Conservation (phyloP, 1,140 invertebrate species). For the Babylonia areolata region DNA sequence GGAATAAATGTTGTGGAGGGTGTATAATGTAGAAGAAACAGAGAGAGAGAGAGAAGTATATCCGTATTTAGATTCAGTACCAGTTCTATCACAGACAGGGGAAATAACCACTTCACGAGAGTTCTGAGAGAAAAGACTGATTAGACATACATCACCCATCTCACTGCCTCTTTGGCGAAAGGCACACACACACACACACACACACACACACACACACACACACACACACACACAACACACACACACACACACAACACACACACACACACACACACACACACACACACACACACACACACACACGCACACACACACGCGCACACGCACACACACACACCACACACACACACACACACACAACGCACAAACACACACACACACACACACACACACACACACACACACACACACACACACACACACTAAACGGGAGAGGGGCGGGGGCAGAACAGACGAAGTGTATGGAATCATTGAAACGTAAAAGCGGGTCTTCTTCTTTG, state of each 20-base stretch:
- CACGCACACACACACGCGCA: not conserved
- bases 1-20: no score
- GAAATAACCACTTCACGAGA: no score
- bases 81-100: no score
- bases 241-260: not conserved
- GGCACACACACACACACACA: not conserved
- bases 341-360: not conserved
- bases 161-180: no score
- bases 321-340: not conserved
- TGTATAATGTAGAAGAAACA: no score
- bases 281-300: conserved; percentile 11
- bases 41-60: no score
- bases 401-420: not conserved
- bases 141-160: no score
- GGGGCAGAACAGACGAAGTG: no score
- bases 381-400: not conserved
- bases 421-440: not conserved
- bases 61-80: no score
- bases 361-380: not conserved
- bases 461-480: no score
- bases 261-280: conserved; percentile 11
- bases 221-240: not conserved
- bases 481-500: no score
- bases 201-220: conserved; percentile 7
- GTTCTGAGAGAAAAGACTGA: no score